Percentiles rank a stretch among this genome's conserved stretches.
Evolutionary conservation across 1,140 invertebrate genomes (phyloP).

Genomic region (Harpegnathos saltator): DNA sequence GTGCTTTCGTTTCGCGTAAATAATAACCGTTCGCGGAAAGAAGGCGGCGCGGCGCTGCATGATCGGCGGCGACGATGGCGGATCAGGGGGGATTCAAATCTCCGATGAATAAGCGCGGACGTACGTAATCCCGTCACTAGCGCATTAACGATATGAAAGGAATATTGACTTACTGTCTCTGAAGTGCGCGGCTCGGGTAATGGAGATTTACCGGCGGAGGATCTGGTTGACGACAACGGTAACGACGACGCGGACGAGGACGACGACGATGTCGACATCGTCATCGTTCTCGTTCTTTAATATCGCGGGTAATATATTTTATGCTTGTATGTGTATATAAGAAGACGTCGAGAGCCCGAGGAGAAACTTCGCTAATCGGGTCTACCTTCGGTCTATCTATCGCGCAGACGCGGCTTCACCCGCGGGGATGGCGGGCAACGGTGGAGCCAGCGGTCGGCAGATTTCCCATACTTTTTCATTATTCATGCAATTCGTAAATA

Average conservation of each 20-base stretch:
- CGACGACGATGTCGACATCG: slow-evolving; percentile 40
- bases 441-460: neutral
- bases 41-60: neutral
- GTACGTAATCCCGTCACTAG: slow-evolving; percentile 68
- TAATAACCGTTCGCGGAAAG: slow-evolving; percentile 57
- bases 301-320: slow-evolving; percentile 54
- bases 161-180: slow-evolving; percentile 73
- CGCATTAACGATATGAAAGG: slow-evolving; percentile 72
- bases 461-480: slow-evolving; percentile 51
- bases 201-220: slow-evolving; percentile 68
- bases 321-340: slow-evolving; percentile 22
- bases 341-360: slow-evolving; percentile 3
- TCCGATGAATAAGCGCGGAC: slow-evolving; percentile 66
- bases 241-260: neutral
- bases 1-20: slow-evolving; percentile 50
- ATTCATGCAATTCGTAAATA: slow-evolving; percentile 58
- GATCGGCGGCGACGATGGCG: neutral
- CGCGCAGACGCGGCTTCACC: neutral
- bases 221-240: slow-evolving; percentile 34
- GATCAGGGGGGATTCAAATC: slow-evolving; percentile 42
- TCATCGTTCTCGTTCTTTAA: slow-evolving; percentile 52
- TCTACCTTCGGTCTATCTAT: neutral
- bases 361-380: slow-evolving; percentile 58
- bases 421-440: neutral
- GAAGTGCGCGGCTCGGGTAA: slow-evolving; percentile 50